phyloP scores from a whole-genome alignment of 2,113 vertebrate species.

The Catharus minimus region DNA sequence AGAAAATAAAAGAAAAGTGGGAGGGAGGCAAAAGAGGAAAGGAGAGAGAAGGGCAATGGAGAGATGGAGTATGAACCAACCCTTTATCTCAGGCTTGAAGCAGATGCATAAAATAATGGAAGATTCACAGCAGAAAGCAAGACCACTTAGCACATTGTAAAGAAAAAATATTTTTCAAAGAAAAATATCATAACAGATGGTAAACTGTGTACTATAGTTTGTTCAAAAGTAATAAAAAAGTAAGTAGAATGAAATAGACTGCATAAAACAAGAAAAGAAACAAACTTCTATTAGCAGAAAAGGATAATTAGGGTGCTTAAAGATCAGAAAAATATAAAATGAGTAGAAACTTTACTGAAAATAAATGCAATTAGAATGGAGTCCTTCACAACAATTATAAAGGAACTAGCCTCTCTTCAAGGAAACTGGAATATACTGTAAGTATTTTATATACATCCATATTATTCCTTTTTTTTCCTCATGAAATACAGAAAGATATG shows the following conservation, averaged over 20 bases:
- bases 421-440: neutral
- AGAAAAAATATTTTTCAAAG: conserved; percentile 14
- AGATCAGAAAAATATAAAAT: neutral
- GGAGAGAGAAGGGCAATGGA: neutral
- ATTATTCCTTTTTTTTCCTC: neutral
- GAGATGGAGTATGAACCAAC: neutral
- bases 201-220: conserved; percentile 3
- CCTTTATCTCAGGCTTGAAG: neutral
- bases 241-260: neutral
- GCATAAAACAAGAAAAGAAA: conserved; percentile 16
- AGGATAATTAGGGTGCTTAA: neutral
- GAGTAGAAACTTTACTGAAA: neutral
- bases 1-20: neutral
- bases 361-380: neutral
- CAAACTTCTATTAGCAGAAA: neutral
- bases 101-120: neutral
- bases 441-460: neutral
- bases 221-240: conserved; percentile 36
- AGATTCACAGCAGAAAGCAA: neutral
- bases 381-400: neutral
- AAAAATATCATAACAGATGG: conserved; percentile 27
- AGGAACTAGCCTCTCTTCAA: neutral
- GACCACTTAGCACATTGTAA: neutral
- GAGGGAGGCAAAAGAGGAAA: neutral
- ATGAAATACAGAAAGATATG: neutral